Evolutionary conservation across 2,113 vertebrate species (phyloP).

Genomic region (Cebidichthys violaceus): DNA sequence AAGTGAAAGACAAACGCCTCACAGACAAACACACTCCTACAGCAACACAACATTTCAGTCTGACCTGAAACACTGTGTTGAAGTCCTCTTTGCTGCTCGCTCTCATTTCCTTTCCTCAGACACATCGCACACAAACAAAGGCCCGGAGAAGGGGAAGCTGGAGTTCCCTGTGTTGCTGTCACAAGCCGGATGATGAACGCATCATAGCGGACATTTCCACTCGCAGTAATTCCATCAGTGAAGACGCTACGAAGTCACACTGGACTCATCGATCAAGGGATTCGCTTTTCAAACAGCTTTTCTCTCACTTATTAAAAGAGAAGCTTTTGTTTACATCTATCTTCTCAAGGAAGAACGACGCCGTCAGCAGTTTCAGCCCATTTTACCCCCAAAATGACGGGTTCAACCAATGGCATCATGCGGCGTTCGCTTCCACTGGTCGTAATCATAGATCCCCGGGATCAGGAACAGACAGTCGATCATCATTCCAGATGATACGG

Average conservation of each 20-base stretch:
- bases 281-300: background rate
- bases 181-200: background rate
- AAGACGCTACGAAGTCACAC: no score
- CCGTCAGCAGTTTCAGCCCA: no score
- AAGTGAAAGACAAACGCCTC: slow-evolving; percentile 22
- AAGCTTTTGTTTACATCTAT: background rate
- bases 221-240: background rate
- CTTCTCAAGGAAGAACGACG: no score
- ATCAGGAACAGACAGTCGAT: no score
- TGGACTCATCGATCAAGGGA: background rate
- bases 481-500: no score
- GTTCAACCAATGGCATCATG: no score
- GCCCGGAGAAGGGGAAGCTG: background rate
- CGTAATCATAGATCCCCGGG: no score
- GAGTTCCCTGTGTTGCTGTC: background rate
- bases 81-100: background rate
- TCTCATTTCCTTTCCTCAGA: background rate
- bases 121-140: slow-evolving; percentile 3
- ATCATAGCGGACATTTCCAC: background rate
- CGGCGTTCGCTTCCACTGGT: no score
- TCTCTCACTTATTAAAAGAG: slow-evolving; percentile 5
- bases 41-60: background rate
- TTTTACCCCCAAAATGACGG: no score
- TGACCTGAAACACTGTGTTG: background rate
- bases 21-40: background rate